A percentile compares a stretch with the other conserved stretches of the same genome.
Conservation (phyloP, 2,888 invertebrate genomes). For the Sesamia inferens region DNA sequence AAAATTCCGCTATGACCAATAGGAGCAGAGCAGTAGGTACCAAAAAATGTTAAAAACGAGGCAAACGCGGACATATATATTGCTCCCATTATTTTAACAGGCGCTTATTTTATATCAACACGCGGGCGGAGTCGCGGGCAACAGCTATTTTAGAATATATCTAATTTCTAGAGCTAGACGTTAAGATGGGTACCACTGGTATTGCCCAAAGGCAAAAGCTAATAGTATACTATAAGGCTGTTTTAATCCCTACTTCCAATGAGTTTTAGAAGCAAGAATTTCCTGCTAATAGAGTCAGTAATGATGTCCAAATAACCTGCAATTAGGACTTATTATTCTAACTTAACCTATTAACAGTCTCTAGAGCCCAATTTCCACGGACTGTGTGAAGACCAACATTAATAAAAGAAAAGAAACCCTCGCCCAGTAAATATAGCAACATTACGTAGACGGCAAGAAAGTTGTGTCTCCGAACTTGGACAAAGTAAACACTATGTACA, state of each 20-base stretch:
- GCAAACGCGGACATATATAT: too few relatives aligned
- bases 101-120: too few relatives aligned
- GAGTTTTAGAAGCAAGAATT: not conserved
- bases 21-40: too few relatives aligned
- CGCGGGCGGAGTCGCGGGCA: too few relatives aligned
- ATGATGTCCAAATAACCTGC: not conserved
- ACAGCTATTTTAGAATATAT: constrained; percentile 23
- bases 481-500: constrained; percentile 47
- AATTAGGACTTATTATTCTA: constrained; percentile 5
- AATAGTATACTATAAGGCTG: not conserved
- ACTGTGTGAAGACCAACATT: constrained; percentile 20
- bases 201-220: not conserved
- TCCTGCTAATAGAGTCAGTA: not conserved
- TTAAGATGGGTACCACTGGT: constrained; percentile 37
- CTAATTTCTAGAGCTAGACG: constrained; percentile 35
- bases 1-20: too few relatives aligned
- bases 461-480: constrained; percentile 44
- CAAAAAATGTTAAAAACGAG: too few relatives aligned
- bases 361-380: constrained; percentile 21
- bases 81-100: too few relatives aligned
- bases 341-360: constrained; percentile 7
- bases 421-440: constrained; percentile 17
- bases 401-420: constrained; percentile 26
- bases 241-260: not conserved
- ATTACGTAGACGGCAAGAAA: constrained; percentile 7